phyloP scores from a whole-genome alignment of 2,797 vertebrate species.

The Clarias platycephalus region DNA sequence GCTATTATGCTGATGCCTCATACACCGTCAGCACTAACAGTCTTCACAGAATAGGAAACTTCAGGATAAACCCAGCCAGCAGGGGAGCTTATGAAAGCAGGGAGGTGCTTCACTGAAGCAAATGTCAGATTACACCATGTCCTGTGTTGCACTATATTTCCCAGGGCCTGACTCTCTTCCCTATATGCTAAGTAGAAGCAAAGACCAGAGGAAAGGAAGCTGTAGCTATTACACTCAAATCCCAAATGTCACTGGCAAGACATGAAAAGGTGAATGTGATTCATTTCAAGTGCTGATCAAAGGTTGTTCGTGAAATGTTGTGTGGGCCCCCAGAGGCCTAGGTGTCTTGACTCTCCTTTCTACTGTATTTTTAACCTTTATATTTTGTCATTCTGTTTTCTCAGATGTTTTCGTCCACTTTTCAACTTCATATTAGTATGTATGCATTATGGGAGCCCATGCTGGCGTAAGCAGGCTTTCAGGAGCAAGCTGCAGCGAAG shows the following conservation, averaged over 20 bases:
- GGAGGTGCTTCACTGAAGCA: conserved; percentile 32
- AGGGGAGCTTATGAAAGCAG: conserved; percentile 44
- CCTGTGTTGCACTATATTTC: conserved; percentile 1
- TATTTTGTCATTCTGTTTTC: neutral
- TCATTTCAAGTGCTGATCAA: conserved; percentile 26
- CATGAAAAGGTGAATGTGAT: conserved; percentile 12
- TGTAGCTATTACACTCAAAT: conserved; percentile 12
- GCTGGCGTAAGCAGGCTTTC: conserved; percentile 1
- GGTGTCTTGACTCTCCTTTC: conserved; percentile 7
- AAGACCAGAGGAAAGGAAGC: conserved; percentile 15
- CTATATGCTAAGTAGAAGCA: conserved; percentile 26
- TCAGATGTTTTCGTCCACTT: neutral
- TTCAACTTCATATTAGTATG: conserved; percentile 22
- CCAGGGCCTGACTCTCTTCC: conserved; percentile 3
- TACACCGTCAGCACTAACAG: conserved; percentile 19
- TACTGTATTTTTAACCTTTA: conserved; percentile 14
- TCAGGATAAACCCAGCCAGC: conserved; percentile 37
- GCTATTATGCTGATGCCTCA: conserved; percentile 26
- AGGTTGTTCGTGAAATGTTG: conserved; percentile 23
- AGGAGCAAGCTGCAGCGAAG: conserved; percentile 5
- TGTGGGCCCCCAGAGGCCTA: conserved; percentile 13
- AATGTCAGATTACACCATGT: conserved; percentile 33
- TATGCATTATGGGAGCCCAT: conserved; percentile 11
- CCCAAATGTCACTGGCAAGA: conserved; percentile 33
- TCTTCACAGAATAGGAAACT: conserved; percentile 45